Base-by-base conservation (phyloP, 2,113 vertebrate species). In the Callopanchax toddi region DNA sequence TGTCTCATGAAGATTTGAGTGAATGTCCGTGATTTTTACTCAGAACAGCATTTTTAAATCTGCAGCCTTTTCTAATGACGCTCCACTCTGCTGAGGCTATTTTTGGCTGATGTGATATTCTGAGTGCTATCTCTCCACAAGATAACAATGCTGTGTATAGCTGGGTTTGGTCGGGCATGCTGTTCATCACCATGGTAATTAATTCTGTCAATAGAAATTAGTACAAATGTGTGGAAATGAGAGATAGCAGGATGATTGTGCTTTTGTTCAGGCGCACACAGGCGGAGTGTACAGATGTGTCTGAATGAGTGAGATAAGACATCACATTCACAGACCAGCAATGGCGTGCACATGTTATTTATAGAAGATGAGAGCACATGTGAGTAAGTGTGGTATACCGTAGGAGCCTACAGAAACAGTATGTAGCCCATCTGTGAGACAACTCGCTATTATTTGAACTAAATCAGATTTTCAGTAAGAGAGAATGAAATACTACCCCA, bases 191-290 rank as follows among this genome's bases (percentile, higher is more conserved):
- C 39, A 58, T 45, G 62, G 60, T 61, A 68, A 85, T 83, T 84
- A 76, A 57, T 60, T 71, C 60, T 81, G 70, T 53, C 61, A 54
- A 59, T 71, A 58, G 63, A 78, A 86, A 83, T 80, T 55, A 71
- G 64, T 39, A 37, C 59, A 76, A 74, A 84, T 71, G 81, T 75
- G 73, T 76, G 73, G 62, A 80, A 68, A 53, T 43, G 58, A 25
- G 53, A 72, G 77, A 87, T 76, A 76, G 82, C 44, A 54, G 56
- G 66, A 39, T 39, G 55, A 55, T 50, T 46, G 29, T 32, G 29
- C 5, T 7, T 32, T 32, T 32, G 29, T 32, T 6, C 29, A 32
- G 6, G 10, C 29, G 10, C 34, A 18, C 25, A 22, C 29, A 46
- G 62, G 42, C 42, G 58, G 29, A 1, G 6, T 71, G 36, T 9